phyloP scores from a whole-genome alignment of 2,888 invertebrate species.

The Napeogenes inachia region DNA sequence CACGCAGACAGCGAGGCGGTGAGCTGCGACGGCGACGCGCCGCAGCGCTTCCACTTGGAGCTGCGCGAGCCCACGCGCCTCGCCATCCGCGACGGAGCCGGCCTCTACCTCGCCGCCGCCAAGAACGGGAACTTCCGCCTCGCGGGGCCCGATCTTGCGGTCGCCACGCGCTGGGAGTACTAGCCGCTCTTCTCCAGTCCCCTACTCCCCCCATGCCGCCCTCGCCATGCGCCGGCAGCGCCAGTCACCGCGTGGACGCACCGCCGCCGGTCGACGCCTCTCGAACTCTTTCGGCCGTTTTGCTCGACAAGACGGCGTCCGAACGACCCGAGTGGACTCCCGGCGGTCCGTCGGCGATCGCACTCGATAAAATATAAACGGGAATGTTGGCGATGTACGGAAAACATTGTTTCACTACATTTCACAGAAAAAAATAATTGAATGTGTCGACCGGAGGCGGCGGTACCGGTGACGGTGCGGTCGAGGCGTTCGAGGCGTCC shows the following conservation, averaged over 20 bases:
- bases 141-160: conserved; percentile 85
- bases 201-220: conserved; percentile 8
- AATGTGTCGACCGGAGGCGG: conserved; percentile 46
- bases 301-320: conserved; percentile 52
- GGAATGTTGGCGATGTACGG: conserved; percentile 61
- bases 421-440: conserved; percentile 49
- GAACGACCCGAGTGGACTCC: conserved; percentile 67
- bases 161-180: conserved; percentile 96
- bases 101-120: conserved; percentile 89
- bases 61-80: conserved; percentile 94
- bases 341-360: conserved; percentile 56
- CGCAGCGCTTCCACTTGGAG: conserved; percentile 93
- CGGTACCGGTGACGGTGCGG: conserved; percentile 47
- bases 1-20: conserved; percentile 92
- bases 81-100: conserved; percentile 87
- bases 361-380: conserved; percentile 44
- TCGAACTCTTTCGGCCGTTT: conserved; percentile 43
- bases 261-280: neutral
- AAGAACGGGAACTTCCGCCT: conserved; percentile 95
- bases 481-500: conserved; percentile 51
- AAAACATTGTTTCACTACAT: conserved; percentile 59
- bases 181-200: conserved; percentile 60
- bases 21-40: conserved; percentile 88
- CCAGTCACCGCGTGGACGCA: too few species aligned
- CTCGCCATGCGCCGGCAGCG: too few species aligned